Percentiles rank a stretch among this genome's conserved stretches.
Evolutionary conservation across 2,113 vertebrate species (phyloP).

Genomic region (Phalacrocorax carbo): DNA sequence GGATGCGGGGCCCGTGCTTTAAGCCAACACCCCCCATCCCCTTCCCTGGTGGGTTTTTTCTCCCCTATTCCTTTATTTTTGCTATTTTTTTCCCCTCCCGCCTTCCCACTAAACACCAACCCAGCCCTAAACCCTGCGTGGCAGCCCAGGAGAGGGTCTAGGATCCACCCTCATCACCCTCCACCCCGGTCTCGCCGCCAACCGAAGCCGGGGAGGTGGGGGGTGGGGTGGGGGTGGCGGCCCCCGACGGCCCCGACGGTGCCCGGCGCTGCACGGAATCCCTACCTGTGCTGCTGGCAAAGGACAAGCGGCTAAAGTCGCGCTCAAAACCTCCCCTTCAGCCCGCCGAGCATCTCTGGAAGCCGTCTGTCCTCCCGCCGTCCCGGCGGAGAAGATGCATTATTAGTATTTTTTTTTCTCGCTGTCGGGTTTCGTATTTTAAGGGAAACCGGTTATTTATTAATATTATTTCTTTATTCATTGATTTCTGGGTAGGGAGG

Average conservation of each 20-base stretch:
- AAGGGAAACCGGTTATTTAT: slow-evolving; percentile 30
- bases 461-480: slow-evolving; percentile 13
- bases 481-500: background rate
- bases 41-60: background rate
- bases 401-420: background rate
- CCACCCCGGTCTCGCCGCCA: background rate
- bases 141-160: background rate
- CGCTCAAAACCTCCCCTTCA: background rate
- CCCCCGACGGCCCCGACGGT: background rate
- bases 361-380: background rate
- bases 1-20: background rate
- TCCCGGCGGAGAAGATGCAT: background rate
- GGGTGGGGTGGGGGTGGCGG: no score
- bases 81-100: no score
- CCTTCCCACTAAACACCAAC: background rate
- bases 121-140: background rate
- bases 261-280: background rate
- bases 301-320: background rate
- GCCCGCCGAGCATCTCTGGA: background rate
- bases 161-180: background rate
- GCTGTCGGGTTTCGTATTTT: background rate
- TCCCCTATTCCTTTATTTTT: background rate
- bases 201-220: background rate
- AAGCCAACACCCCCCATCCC: background rate
- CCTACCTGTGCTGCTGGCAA: slow-evolving; percentile 22